Conservation (phyloP, 2,113 vertebrate species). For the Nyctibius bracteatus region DNA sequence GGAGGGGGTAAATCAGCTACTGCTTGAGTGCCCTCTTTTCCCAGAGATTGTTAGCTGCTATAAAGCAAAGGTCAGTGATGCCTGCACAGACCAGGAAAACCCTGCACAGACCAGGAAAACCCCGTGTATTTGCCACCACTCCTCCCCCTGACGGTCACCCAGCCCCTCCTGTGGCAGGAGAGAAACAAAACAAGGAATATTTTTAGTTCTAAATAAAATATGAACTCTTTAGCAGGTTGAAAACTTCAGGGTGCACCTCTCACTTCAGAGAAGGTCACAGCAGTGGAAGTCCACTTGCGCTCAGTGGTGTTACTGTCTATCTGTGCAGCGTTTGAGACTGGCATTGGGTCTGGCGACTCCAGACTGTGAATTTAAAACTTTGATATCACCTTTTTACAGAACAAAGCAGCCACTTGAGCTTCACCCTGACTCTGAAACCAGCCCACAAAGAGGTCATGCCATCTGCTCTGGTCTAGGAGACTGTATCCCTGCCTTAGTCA, state of each 20-base stretch:
- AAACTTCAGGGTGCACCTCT: background rate
- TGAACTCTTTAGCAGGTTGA: background rate
- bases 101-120: too few relatives aligned
- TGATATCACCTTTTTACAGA: background rate
- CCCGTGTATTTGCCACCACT: accelerated
- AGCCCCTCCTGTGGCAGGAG: background rate
- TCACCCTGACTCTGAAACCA: background rate
- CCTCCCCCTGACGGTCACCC: background rate
- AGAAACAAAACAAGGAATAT: background rate
- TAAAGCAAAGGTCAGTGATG: accelerated
- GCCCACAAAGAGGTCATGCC: accelerated
- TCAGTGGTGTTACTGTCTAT: background rate
- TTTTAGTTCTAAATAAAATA: background rate
- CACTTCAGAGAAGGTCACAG: background rate
- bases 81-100: background rate
- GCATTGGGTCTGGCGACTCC: background rate
- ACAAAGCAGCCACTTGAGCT: background rate
- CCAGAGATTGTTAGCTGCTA: background rate
- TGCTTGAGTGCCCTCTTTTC: background rate
- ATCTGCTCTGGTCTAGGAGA: background rate
- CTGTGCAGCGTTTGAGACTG: background rate
- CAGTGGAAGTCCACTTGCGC: background rate
- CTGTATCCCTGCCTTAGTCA: background rate
- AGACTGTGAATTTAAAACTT: background rate
- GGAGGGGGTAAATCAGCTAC: background rate